Evolutionary conservation across 2,888 invertebrate genomes (phyloP).

Genomic region (Rhagonycha lutea): DNA sequence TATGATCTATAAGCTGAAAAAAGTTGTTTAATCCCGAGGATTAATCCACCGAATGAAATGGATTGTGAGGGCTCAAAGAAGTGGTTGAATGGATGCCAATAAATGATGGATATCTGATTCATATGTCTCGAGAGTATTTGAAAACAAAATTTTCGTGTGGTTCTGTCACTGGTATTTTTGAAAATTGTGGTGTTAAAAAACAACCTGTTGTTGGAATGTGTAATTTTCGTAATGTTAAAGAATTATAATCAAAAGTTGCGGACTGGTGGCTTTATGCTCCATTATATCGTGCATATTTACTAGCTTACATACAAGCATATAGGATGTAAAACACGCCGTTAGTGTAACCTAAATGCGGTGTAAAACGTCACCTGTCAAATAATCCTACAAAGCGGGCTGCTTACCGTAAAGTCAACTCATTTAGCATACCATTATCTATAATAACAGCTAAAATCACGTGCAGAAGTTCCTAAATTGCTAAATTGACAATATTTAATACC

Average conservation of each 20-base stretch:
- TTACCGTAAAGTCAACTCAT: conserved; percentile 53
- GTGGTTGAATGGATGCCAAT: too few species aligned
- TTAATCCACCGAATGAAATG: too few species aligned
- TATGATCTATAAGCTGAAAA: too few species aligned
- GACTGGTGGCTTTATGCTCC: conserved; percentile 12
- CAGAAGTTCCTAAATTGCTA: conserved; percentile 55
- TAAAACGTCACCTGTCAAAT: conserved; percentile 52
- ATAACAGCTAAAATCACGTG: conserved; percentile 53
- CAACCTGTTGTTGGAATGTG: neutral
- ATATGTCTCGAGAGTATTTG: too few species aligned
- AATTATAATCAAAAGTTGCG: conserved; percentile 3
- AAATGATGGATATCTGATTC: too few species aligned
- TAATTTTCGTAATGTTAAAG: neutral
- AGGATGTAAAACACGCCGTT: conserved; percentile 27
- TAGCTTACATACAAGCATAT: conserved; percentile 21
- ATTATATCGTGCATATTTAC: conserved; percentile 27
- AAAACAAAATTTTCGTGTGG: neutral
- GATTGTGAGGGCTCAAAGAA: too few species aligned
- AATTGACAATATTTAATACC: conserved; percentile 57
- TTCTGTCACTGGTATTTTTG: neutral
- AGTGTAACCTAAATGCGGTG: conserved; percentile 39
- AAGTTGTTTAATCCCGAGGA: too few species aligned
- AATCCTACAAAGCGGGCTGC: conserved; percentile 51
- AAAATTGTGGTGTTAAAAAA: neutral
- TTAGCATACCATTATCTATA: conserved; percentile 55